Evolutionary conservation across 2,113 vertebrate species (phyloP).

Genomic region (Tachuris rubrigastra): DNA sequence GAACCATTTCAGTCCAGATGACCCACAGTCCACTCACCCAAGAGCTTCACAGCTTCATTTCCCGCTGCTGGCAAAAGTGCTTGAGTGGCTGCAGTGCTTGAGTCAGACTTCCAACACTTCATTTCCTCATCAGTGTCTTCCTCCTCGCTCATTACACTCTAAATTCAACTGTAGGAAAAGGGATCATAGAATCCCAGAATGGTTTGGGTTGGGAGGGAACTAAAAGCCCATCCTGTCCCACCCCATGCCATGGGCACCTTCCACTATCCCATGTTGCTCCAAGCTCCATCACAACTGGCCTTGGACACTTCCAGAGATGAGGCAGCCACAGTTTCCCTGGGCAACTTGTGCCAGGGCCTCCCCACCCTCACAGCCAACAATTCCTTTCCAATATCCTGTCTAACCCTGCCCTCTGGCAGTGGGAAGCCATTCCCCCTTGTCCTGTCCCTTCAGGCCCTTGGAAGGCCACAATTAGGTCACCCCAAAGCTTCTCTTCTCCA

Average conservation of each 20-base stretch:
- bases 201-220: not conserved
- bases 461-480: not conserved
- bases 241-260: not conserved
- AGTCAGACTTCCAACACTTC: not conserved
- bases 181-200: not conserved
- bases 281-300: not conserved
- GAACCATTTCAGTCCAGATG: not conserved
- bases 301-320: not conserved
- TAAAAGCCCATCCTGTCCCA: not conserved
- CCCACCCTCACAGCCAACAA: not conserved
- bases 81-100: not conserved
- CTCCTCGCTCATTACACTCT: not conserved
- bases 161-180: not conserved
- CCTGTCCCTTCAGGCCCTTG: not conserved
- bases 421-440: not conserved
- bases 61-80: rapidly evolving
- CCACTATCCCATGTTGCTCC: not conserved
- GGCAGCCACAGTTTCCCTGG: not conserved
- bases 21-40: not conserved
- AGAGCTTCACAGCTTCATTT: not conserved
- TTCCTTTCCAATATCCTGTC: not conserved
- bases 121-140: not conserved
- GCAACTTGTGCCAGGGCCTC: not conserved
- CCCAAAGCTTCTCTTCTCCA: not conserved
- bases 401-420: not conserved